Conservation (phyloP, 2,113 vertebrate genomes). For the Nothobranchius kuhntae region DNA sequence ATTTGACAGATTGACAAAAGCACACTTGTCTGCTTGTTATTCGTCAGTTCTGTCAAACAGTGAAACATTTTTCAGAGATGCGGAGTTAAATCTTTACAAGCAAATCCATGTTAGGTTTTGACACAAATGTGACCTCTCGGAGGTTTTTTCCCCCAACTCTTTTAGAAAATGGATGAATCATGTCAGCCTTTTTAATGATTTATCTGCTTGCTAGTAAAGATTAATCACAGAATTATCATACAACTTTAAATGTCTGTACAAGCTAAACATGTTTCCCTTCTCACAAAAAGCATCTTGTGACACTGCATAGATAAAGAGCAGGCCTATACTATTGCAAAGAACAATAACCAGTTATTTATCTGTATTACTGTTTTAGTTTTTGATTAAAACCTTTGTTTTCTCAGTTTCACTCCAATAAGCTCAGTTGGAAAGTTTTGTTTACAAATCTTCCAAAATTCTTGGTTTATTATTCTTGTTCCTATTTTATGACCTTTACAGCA, state of each 20-base stretch:
- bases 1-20: conserved; percentile 33
- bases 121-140: background rate
- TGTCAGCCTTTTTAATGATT: background rate
- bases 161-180: background rate
- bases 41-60: background rate
- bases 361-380: too few species aligned
- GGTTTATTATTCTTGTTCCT: too few species aligned
- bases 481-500: too few species aligned
- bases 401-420: too few species aligned
- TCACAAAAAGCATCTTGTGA: too few species aligned
- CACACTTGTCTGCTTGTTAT: background rate
- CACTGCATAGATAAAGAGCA: too few species aligned
- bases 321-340: too few species aligned
- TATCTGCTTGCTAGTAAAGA: background rate
- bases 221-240: background rate
- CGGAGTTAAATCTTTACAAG: background rate
- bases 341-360: too few species aligned
- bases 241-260: background rate
- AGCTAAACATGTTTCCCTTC: background rate
- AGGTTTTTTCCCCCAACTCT: background rate
- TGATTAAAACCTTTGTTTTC: too few species aligned
- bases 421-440: too few species aligned
- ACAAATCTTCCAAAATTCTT: too few species aligned
- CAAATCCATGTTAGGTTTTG: background rate
- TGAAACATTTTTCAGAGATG: background rate